Evolutionary conservation across 2,888 invertebrate genomes (phyloP), one percentile per base, ranked within the genome.

Genomic region (Sisyra terminalis): DNA sequence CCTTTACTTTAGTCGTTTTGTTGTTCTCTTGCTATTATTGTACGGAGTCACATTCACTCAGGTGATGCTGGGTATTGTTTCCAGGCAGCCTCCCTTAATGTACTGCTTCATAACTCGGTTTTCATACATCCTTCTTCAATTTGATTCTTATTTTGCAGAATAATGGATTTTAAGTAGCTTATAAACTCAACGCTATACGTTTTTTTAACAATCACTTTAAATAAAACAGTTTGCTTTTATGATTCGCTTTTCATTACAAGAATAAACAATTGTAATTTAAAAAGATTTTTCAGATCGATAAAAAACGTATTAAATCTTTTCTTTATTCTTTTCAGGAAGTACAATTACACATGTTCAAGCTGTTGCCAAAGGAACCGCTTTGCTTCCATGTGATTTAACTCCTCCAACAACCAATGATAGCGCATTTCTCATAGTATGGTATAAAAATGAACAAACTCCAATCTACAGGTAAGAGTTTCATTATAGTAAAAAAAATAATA

Each of bases 341-440:
- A 51, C 54, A 39, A 52, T 57, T 44, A 53, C 55, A 44, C 71
- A 75, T 54, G 72, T 78, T 52, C 72, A 73, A 51, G 81, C 81
- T 15, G 76, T 88, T 56, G 75, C 83, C 46, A 78, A 78, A 51
- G 83, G 81, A 46, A 78, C 78, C 52, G 86, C 86, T 43, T 73
- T 79, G 53, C 71, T 90, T 51, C 87, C 88, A 29, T 90, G 90
- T 65, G 87, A 89, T 69, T 80, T 88, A 51, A 75, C 77, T 50
- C 75, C 86, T 37, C 77, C 81, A 41, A 68, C 75, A 50, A 70
- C 75, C 35, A 79, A 84, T 52, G 90, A 89, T 64, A 76, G 79
- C 47, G 77, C 86, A 46, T 72, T 86, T 38, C 73, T 90, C 41
- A 86, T 89, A 53, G 84, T 88, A 42, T 90, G 89, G 89, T 90